Evolutionary conservation across 2,113 vertebrate species (phyloP).

Genomic region (Irena cyanogastra): DNA sequence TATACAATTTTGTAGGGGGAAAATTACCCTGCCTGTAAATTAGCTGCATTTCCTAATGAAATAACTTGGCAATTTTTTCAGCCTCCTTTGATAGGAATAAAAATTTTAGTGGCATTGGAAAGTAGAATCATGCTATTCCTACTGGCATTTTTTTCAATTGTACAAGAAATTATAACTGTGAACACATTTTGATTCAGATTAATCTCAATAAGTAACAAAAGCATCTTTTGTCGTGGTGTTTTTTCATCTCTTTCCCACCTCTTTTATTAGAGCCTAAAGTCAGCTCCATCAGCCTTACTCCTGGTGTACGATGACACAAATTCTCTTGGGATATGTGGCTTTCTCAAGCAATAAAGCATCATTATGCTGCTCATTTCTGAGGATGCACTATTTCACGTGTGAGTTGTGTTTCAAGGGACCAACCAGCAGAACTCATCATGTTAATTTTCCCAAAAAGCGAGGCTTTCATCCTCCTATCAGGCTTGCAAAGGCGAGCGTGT

Average conservation of each 20-base stretch:
- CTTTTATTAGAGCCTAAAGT: background rate
- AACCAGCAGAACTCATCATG: background rate
- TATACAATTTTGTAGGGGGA: conserved; percentile 57
- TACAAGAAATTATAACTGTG: conserved; percentile 9
- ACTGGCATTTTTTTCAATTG: conserved; percentile 6
- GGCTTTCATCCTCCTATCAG: background rate
- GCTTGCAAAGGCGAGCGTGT: background rate
- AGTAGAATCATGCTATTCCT: background rate
- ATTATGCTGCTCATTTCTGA: background rate
- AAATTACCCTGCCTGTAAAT: conserved; percentile 46
- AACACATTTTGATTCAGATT: conserved; percentile 3
- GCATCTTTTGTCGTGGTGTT: background rate
- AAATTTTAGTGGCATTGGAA: background rate
- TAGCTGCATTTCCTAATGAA: conserved; percentile 56
- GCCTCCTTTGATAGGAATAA: background rate
- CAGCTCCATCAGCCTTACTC: background rate
- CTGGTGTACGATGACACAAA: background rate
- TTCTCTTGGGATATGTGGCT: conserved; percentile 16
- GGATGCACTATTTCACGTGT: background rate
- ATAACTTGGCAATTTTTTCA: conserved; percentile 41
- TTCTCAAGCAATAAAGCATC: conserved; percentile 47
- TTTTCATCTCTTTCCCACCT: background rate
- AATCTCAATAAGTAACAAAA: conserved; percentile 26
- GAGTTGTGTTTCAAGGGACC: background rate
- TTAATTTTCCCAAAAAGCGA: background rate